Evolutionary conservation across 2,888 invertebrate species (phyloP), one percentile per base, ranked within the genome.

Genomic region (Hyalella azteca): DNA sequence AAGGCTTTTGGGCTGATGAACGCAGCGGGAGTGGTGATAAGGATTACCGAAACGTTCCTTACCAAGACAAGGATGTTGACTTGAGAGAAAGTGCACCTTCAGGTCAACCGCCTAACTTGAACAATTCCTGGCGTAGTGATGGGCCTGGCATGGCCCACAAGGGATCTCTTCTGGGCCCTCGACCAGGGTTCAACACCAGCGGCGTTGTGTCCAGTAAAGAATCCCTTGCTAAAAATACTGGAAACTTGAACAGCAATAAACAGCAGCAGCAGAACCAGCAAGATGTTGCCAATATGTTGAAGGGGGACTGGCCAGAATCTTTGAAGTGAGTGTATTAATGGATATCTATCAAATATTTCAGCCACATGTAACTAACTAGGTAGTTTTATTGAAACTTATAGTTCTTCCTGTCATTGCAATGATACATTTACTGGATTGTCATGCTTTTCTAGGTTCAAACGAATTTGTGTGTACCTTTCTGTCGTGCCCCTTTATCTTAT

Each of bases 261-360:
- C 76, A 66, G 36, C 49, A 26, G 22, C 78, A 73, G 66, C 78
- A 81, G 39, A 73, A 75, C 7, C 22, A 73, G 26, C 59, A 41
- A 32, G 40, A 54, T n/a, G 40, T 59, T 32, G 26, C 40, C 29
- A 40, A 66, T 36, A 60, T 77, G 60, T 41, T 49, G 73, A 73
- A 78, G 41, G 83, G 83, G 2, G 83, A 83, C 48, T 83, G 83
- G 83, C 83, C 83, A 32, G 83, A 83, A 36, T 73, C 77, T 40
- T 54, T 83, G 11, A 83, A 83, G 83, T 83, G 73, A 81, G 83
- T 82, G 7, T n/a, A 49, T 49, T 22, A n/a, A n/a, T n/a, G n/a
- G n/a, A n/a, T n/a, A n/a, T n/a, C n/a, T n/a, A n/a, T n/a, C n/a
- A n/a, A n/a, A n/a, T n/a, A n/a, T n/a, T n/a, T n/a, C n/a, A n/a